Percentiles rank a stretch among this genome's conserved stretches.
Conservation (phyloP, 2,888 invertebrate genomes). For the Bimastos eiseni region DNA sequence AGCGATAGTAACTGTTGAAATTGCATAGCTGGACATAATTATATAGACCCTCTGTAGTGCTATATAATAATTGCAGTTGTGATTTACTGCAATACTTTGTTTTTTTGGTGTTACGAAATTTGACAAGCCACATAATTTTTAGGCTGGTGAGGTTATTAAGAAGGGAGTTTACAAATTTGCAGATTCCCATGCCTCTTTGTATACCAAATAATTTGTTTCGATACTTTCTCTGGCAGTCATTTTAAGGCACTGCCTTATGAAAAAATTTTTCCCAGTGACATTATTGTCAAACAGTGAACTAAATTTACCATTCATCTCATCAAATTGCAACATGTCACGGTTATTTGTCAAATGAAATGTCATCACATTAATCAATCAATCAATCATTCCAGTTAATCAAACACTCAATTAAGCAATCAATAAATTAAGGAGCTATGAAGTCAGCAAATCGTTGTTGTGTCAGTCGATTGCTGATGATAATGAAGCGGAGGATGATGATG, state of each 20-base stretch:
- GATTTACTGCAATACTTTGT: not conserved
- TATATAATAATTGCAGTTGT: not conserved
- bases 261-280: not conserved
- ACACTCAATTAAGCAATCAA: not conserved
- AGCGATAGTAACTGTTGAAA: not conserved
- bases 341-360: not conserved
- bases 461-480: conserved; percentile 1
- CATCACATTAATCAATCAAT: not conserved
- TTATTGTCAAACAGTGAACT: not conserved
- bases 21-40: not conserved
- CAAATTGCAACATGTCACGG: not conserved
- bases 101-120: not conserved
- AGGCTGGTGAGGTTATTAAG: not conserved
- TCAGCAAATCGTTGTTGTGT: not conserved
- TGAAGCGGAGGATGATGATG: not conserved
- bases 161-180: not conserved
- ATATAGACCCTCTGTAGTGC: not conserved
- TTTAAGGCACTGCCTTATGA: not conserved
- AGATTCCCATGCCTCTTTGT: not conserved
- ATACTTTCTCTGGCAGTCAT: not conserved
- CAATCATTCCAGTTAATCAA: not conserved
- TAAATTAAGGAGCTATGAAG: not conserved
- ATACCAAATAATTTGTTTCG: not conserved
- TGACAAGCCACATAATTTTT: not conserved
- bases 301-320: not conserved